Percentiles rank a stretch among this genome's conserved stretches.
Conservation (phyloP, 2,113 vertebrate genomes). For the Lates calcarifer region DNA sequence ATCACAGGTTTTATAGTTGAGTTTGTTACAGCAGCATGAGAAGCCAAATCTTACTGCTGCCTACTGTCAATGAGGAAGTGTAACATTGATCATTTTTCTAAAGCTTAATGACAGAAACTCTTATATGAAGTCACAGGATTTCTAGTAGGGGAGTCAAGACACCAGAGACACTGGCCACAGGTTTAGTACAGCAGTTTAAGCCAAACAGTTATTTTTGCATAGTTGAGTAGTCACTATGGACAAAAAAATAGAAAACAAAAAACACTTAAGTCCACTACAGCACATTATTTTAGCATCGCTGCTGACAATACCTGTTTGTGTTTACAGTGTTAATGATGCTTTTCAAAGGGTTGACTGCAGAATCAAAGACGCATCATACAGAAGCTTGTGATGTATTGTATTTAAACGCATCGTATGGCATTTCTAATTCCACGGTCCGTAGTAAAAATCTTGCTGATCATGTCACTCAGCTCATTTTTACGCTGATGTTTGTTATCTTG, state of each 20-base stretch:
- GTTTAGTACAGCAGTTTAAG: constrained; percentile 29
- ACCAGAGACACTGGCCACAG: constrained; percentile 13
- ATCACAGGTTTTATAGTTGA: constrained; percentile 17
- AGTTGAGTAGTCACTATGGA: constrained; percentile 41
- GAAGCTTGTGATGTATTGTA: constrained; percentile 1
- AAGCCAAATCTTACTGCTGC: constrained; percentile 1
- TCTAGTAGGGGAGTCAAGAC: neutral
- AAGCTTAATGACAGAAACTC: constrained; percentile 3
- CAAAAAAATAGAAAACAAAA: neutral
- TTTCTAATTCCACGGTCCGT: constrained; percentile 19
- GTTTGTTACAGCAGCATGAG: neutral
- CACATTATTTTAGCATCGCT: constrained; percentile 7
- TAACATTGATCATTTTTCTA: neutral
- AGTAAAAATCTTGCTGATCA: constrained; percentile 3
- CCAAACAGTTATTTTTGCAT: constrained; percentile 58
- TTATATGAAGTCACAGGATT: neutral
- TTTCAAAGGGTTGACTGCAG: neutral
- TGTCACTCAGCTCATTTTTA: constrained; percentile 11
- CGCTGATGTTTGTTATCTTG: neutral
- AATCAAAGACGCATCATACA: constrained; percentile 26
- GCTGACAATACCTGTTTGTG: neutral
- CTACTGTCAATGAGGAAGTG: neutral
- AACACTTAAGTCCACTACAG: constrained; percentile 16
- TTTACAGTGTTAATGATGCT: neutral
- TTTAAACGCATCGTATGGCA: constrained; percentile 34